phyloP scores from a whole-genome alignment of 1,140 invertebrate species.

The Littorina saxatilis region DNA sequence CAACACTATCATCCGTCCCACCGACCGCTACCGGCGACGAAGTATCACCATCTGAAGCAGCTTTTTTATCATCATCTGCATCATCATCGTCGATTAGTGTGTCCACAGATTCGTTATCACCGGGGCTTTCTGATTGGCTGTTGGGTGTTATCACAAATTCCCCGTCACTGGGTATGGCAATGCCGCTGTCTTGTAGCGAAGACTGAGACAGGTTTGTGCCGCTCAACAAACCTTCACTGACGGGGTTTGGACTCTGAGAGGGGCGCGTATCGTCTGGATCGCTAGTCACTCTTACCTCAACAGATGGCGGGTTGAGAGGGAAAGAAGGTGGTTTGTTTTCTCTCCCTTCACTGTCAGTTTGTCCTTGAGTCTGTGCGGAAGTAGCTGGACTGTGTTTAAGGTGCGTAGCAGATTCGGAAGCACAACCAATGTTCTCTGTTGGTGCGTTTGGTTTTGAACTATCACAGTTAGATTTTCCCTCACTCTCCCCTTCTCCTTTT shows the following conservation, averaged over 20 bases:
- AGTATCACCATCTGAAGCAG: not conserved
- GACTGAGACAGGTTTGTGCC: not conserved
- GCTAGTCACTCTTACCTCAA: too few species aligned
- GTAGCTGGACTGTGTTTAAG: not conserved
- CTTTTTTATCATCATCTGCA: not conserved
- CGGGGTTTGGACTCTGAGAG: too few species aligned
- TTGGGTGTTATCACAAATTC: constrained; percentile 4
- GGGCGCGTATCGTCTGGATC: too few species aligned
- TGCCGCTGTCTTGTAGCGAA: constrained; percentile 13
- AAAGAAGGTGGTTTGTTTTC: constrained; percentile 2
- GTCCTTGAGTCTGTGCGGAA: not conserved
- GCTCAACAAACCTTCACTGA: not conserved
- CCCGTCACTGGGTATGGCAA: constrained; percentile 1
- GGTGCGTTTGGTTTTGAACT: not conserved
- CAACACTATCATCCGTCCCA: not conserved
- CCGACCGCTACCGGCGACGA: not conserved
- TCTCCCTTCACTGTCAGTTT: not conserved
- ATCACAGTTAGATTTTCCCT: not conserved
- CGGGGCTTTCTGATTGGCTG: constrained; percentile 32
- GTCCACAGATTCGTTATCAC: not conserved
- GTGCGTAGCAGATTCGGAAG: not conserved
- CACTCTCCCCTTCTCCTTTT: not conserved
- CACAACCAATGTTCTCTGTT: not conserved
- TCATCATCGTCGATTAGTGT: not conserved
- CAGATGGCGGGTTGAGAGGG: not conserved